Conservation (phyloP, 2,888 invertebrate species). For the Macropis europaea region DNA sequence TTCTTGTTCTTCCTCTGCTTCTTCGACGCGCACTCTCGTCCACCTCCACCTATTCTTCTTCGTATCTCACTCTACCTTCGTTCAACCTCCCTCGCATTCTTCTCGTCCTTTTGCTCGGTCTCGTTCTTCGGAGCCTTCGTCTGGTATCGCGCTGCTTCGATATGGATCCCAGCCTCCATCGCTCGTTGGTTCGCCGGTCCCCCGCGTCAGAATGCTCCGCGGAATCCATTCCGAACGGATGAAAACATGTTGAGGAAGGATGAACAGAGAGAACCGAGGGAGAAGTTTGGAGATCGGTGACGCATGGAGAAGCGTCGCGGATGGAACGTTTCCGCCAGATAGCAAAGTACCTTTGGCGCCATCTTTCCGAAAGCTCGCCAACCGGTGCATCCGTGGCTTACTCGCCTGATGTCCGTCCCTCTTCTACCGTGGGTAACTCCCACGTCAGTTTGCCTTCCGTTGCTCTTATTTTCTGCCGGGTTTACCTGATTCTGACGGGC, state of each 20-base stretch:
- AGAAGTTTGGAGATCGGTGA: background rate
- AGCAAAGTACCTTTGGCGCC: slow-evolving; percentile 62
- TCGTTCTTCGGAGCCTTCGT: slow-evolving; percentile 11
- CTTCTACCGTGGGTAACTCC: slow-evolving; percentile 63
- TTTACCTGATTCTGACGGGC: slow-evolving; percentile 63
- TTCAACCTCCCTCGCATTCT: background rate
- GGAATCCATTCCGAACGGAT: too few species aligned
- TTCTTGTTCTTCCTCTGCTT: slow-evolving; percentile 51
- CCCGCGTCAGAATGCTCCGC: slow-evolving; percentile 46
- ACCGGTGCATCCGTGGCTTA: slow-evolving; percentile 45
- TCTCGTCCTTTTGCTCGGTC: background rate
- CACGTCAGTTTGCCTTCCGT: slow-evolving; percentile 62
- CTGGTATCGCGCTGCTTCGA: slow-evolving; percentile 64
- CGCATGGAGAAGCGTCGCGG: background rate
- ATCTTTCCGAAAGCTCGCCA: slow-evolving; percentile 60
- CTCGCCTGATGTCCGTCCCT: slow-evolving; percentile 51
- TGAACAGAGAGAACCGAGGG: too few species aligned
- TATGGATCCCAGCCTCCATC: slow-evolving; percentile 72
- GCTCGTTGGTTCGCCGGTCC: slow-evolving; percentile 70
- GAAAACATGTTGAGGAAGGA: too few species aligned
- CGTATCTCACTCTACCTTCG: too few species aligned
- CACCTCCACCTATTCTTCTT: slow-evolving; percentile 48
- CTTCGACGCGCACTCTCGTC: slow-evolving; percentile 77
- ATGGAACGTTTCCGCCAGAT: background rate
- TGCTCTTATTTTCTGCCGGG: slow-evolving; percentile 61